These are phyloP conservation scores for Hepsetus odoe DNA, from an alignment of 2,113 vertebrate species.

Conservation along the genomic window DNA sequence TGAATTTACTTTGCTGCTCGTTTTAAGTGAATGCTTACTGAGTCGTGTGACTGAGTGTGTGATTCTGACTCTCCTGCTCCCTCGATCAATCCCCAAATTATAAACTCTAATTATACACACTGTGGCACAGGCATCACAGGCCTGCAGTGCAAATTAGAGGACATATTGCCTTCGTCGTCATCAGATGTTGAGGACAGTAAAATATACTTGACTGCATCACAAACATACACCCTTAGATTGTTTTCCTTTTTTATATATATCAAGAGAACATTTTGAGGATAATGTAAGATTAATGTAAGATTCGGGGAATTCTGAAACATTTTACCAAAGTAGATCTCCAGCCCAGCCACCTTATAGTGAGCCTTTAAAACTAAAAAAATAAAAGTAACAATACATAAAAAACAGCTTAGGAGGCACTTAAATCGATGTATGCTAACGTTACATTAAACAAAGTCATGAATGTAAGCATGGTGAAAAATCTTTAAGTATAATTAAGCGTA, in stretches of 20 bases:
- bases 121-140: slow-evolving; percentile 55
- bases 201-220: not conserved
- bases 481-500: no score
- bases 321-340: no score
- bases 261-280: no score
- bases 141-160: slow-evolving; percentile 64
- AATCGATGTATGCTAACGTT: no score
- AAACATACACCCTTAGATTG: not conserved
- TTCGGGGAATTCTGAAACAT: no score
- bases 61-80: not conserved
- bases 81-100: slow-evolving; percentile 62
- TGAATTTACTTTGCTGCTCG: not conserved
- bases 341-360: no score
- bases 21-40: not conserved
- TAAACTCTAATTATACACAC: slow-evolving; percentile 67
- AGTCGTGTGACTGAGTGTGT: not conserved
- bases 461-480: no score
- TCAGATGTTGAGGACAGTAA: slow-evolving; percentile 25
- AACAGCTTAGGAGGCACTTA: no score
- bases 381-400: no score
- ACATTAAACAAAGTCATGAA: no score
- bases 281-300: no score
- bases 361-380: no score
- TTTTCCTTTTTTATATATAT: not conserved
- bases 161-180: slow-evolving; percentile 55